phyloP scores from a whole-genome alignment of 1,140 invertebrate species.

The Adelges cooleyi region DNA sequence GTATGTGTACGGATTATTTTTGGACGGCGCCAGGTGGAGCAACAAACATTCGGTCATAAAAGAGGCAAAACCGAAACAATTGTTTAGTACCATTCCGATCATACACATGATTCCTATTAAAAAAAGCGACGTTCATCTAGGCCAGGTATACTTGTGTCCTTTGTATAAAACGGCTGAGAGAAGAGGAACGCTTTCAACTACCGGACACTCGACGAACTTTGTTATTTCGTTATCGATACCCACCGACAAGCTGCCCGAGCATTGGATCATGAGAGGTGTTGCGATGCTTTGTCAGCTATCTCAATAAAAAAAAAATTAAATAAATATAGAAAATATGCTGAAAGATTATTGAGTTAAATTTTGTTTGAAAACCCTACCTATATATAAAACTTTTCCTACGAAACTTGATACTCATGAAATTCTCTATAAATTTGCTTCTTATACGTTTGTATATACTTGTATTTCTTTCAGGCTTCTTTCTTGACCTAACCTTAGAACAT shows the following conservation, averaged over 20 bases:
- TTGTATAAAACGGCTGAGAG: slow-evolving; percentile 79
- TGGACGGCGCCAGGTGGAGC: slow-evolving; percentile 78
- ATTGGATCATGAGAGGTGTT: slow-evolving; percentile 82
- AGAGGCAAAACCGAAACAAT: slow-evolving; percentile 73
- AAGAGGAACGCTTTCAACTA: slow-evolving; percentile 69
- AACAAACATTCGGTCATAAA: slow-evolving; percentile 38
- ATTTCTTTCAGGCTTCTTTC: too few relatives aligned
- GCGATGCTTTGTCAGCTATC: slow-evolving; percentile 72
- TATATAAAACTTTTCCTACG: too few relatives aligned
- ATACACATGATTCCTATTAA: slow-evolving; percentile 49
- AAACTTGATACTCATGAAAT: too few relatives aligned
- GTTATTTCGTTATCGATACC: slow-evolving; percentile 66
- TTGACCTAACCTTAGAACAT: too few relatives aligned
- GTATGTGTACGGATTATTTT: slow-evolving; percentile 67
- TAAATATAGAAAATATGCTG: too few relatives aligned
- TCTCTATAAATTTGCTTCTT: too few relatives aligned
- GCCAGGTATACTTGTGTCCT: slow-evolving; percentile 61
- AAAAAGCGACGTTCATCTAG: slow-evolving; percentile 33
- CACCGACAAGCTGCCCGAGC: slow-evolving; percentile 52
- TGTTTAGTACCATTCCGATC: slow-evolving; percentile 65
- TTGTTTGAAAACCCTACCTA: too few relatives aligned
- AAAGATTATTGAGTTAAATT: too few relatives aligned
- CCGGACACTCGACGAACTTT: slow-evolving; percentile 86
- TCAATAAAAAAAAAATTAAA: too few relatives aligned
- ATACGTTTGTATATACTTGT: too few relatives aligned